Evolutionary conservation across 2,888 invertebrate species (phyloP), one percentile per base, ranked within the genome.

Genomic region (Cephus rjabovi): DNA sequence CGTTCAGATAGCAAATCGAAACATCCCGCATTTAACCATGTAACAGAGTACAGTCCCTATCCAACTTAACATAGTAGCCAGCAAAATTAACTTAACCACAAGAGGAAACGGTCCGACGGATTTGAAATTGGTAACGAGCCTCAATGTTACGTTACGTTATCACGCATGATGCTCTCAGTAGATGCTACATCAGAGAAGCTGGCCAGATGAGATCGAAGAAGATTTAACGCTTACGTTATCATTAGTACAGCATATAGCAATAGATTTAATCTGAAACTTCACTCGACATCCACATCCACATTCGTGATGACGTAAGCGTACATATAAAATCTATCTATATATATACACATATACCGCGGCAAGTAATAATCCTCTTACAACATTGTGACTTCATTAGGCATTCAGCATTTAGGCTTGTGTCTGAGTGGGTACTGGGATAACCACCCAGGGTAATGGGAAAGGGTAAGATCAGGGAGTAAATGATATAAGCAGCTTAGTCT

Each of bases 301-400:
- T 56, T 23, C 56, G 56, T 56, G 56, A 23, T 4, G 23, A 56
- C 2, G 9, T 56, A 9, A 9, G 9, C 9, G 15, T 40, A 15
- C 15, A 15, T 40, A 4, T 40, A 15, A 35, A 35, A 35, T 3
- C 11, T 15, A 15, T 40, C 1, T 40, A 40, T 6, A 15, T 40
- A 15, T 6, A 56, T 23, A 9, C 23, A 56, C 73, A 69, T 71
- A 75, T 78, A 76, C 77, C 76, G 75, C 80, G 79, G 77, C 80
- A 83, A 83, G 81, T 85, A 86, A 86, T 88, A 88, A 88, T 88
- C 87, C 87, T 85, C 86, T 89, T 87, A 88, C 78, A 56, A 78
- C 83, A 82, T 79, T 83, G 85, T 83, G 84, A 87, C 85, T 88
- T 88, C 86, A 87, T 88, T 88, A 88, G 85, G 85, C 85, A 88